These are phyloP conservation scores for Bedellia somnulentella DNA, from an alignment of 2,888 invertebrate genomes.

Conservation along the genomic window DNA sequence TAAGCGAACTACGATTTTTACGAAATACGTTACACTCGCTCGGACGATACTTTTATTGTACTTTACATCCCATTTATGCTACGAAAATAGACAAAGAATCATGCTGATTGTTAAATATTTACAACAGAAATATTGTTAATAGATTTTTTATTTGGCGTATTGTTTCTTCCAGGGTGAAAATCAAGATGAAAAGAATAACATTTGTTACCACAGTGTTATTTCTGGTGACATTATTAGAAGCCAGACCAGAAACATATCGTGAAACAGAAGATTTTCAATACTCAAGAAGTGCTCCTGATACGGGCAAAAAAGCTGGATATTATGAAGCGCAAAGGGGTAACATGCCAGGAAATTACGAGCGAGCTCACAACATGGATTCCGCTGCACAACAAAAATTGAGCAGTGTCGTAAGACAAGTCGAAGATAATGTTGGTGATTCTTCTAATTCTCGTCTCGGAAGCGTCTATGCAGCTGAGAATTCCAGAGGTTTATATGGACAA, in stretches of 20 bases:
- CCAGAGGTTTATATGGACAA: conserved; percentile 43
- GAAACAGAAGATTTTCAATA: conserved; percentile 54
- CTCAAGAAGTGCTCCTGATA: conserved; percentile 48
- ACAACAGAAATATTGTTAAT: no score
- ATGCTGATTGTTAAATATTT: no score
- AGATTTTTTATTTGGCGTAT: no score
- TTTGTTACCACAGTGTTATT: no score
- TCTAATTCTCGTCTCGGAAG: conserved; percentile 32
- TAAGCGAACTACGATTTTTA: no score
- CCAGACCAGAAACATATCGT: conserved; percentile 39
- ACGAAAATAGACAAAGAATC: no score
- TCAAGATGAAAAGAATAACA: no score
- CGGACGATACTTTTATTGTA: no score
- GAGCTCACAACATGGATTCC: conserved; percentile 49
- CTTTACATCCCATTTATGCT: no score
- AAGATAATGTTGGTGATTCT: conserved; percentile 46
- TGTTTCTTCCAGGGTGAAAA: no score
- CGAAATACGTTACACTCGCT: no score
- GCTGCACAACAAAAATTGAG: conserved; percentile 51
- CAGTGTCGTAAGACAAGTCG: conserved; percentile 34
- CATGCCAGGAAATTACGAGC: conserved; percentile 53
- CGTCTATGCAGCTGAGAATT: conserved; percentile 42
- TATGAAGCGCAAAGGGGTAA: conserved; percentile 53
- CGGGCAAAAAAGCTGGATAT: conserved; percentile 43
- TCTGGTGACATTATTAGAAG: conserved; percentile 26